Evolutionary conservation across 2,797 vertebrate species (phyloP).

Genomic region (Alca torda): DNA sequence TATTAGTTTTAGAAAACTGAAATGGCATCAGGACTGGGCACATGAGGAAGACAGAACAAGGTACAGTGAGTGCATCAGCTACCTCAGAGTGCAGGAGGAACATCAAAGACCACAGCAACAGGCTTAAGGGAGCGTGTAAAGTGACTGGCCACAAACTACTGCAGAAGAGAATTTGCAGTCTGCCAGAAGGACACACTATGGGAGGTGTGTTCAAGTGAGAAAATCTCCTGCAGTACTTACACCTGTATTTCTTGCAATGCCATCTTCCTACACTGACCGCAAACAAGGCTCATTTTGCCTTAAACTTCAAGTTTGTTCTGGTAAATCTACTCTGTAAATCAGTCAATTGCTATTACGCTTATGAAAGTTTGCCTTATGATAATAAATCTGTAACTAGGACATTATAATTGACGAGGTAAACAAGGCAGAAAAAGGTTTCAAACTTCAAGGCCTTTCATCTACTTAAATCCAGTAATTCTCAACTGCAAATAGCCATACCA

Average conservation of each 20-base stretch:
- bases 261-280: not conserved
- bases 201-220: not conserved
- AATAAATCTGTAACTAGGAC: not conserved
- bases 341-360: not conserved
- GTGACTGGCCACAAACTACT: conserved; percentile 8
- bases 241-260: not conserved
- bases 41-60: not conserved
- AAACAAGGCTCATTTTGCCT: not conserved
- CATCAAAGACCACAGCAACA: conserved; percentile 26
- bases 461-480: conserved; percentile 28
- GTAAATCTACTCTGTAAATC: not conserved
- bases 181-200: not conserved
- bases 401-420: not conserved
- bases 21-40: not conserved
- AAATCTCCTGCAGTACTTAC: not conserved
- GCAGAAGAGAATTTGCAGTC: conserved; percentile 9
- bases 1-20: not conserved
- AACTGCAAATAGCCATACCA: conserved; percentile 62
- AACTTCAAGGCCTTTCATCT: conserved; percentile 8
- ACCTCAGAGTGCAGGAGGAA: not conserved
- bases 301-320: not conserved
- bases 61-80: not conserved
- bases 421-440: not conserved
- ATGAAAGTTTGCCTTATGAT: not conserved
- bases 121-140: not conserved